Evolutionary conservation across 2,797 vertebrate genomes (phyloP).

Genomic region (Avahi laniger): DNA sequence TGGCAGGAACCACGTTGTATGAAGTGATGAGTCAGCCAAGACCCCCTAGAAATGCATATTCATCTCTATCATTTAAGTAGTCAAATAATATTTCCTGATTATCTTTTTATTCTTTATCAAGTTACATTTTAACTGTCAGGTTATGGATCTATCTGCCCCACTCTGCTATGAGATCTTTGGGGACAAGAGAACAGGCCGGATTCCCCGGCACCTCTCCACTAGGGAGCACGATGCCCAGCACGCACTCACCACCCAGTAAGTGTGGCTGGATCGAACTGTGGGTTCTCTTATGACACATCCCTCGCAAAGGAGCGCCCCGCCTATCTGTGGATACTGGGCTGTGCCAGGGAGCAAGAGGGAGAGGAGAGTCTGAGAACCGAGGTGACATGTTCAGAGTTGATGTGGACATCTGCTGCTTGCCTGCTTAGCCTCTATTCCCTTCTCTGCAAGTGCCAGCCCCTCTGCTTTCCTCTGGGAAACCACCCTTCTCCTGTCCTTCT

Average conservation of each 20-base stretch:
- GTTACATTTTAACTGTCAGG: not conserved
- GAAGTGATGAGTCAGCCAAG: not conserved
- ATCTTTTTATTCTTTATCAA: not conserved
- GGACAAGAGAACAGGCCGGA: not conserved
- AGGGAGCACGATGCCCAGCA: no score
- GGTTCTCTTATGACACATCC: not conserved
- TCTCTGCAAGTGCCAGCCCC: not conserved
- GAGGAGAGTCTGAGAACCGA: not conserved
- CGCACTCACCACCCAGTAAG: fast-evolving
- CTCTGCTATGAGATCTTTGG: not conserved
- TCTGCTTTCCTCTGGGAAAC: not conserved
- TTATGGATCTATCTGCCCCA: not conserved
- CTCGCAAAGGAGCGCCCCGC: not conserved
- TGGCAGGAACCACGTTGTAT: not conserved
- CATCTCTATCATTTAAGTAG: not conserved
- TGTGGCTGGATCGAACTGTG: not conserved
- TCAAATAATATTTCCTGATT: not conserved
- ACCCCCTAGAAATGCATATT: not conserved
- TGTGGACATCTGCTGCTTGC: not conserved
- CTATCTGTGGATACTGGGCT: not conserved
- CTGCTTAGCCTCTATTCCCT: not conserved
- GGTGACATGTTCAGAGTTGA: not conserved
- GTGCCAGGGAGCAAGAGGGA: not conserved
- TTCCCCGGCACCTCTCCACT: not conserved
- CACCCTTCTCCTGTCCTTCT: not conserved